Conservation (phyloP, 2,113 vertebrate genomes). For the Paralichthys olivaceus region DNA sequence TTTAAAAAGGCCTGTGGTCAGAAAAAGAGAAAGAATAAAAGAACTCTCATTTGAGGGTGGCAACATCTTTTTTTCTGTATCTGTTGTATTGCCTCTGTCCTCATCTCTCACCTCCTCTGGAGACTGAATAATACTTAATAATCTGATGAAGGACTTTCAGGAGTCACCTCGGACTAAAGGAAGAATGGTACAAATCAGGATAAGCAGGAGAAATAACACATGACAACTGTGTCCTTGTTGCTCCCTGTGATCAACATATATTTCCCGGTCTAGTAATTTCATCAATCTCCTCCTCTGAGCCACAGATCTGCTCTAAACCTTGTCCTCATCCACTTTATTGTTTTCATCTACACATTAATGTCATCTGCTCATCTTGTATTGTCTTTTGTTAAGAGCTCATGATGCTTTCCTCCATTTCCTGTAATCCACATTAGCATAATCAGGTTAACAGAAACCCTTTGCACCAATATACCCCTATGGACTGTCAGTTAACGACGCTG, state of each 20-base stretch:
- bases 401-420: neutral
- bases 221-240: constrained; percentile 14
- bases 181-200: neutral
- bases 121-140: constrained; percentile 6
- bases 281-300: neutral
- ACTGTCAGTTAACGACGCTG: too few relatives aligned
- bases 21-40: constrained; percentile 3
- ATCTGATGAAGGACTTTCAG: neutral
- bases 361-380: neutral
- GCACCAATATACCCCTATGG: neutral
- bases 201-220: constrained; percentile 17
- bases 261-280: neutral
- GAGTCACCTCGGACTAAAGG: neutral
- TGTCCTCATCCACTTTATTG: neutral
- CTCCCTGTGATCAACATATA: neutral
- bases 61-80: constrained; percentile 29
- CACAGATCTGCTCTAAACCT: neutral
- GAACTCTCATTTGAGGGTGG: constrained; percentile 18
- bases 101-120: constrained; percentile 1
- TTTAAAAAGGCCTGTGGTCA: constrained; percentile 31
- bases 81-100: constrained; percentile 11
- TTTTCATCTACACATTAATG: neutral
- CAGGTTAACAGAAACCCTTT: too few relatives aligned
- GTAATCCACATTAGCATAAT: neutral
- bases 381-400: neutral